A percentile compares a stretch with the other conserved stretches of the same genome.
These are phyloP conservation scores for Asteroscopus sphinx DNA, from an alignment of 2,888 invertebrate species.

Conservation along the genomic window DNA sequence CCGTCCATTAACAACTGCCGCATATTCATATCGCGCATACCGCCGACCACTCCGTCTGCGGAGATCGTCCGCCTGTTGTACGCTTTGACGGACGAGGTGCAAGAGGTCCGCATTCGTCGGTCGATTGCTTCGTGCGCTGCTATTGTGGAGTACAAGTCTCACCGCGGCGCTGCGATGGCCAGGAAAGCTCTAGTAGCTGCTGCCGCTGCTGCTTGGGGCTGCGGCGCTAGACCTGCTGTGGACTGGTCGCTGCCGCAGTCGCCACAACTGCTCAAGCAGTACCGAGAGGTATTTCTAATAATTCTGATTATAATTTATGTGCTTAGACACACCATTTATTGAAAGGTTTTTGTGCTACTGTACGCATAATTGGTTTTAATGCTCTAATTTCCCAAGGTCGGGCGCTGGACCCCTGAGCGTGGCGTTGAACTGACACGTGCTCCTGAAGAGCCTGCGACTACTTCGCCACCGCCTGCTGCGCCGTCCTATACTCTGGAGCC, in stretches of 20 bases:
- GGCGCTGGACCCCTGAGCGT: constrained; percentile 81
- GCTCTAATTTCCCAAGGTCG: constrained; percentile 66
- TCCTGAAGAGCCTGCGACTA: constrained; percentile 70
- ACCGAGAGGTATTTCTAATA: constrained; percentile 76
- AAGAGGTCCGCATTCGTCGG: constrained; percentile 84
- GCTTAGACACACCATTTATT: not conserved
- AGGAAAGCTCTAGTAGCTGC: constrained; percentile 88
- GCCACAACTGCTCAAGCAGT: constrained; percentile 81
- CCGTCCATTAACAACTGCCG: constrained; percentile 94
- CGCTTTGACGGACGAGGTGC: constrained; percentile 86
- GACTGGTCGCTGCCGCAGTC: constrained; percentile 88
- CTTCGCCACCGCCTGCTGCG: constrained; percentile 65
- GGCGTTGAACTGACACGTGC: constrained; percentile 81
- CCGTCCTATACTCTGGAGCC: constrained; percentile 85
- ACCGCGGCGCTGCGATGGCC: constrained; percentile 91
- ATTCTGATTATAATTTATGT: not conserved
- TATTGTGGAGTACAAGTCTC: constrained; percentile 93
- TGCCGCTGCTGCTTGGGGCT: constrained; percentile 86
- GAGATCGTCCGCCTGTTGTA: constrained; percentile 90
- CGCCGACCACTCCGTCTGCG: constrained; percentile 90
- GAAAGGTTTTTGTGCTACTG: not conserved
- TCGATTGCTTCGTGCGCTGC: constrained; percentile 89
- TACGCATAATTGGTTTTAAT: not conserved
- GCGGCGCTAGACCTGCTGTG: constrained; percentile 83
- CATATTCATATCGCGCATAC: constrained; percentile 90